Percentiles rank a stretch among this genome's conserved stretches.
phyloP scores from a whole-genome alignment of 2,113 vertebrate genomes.

The Malaclemys terrapin region DNA sequence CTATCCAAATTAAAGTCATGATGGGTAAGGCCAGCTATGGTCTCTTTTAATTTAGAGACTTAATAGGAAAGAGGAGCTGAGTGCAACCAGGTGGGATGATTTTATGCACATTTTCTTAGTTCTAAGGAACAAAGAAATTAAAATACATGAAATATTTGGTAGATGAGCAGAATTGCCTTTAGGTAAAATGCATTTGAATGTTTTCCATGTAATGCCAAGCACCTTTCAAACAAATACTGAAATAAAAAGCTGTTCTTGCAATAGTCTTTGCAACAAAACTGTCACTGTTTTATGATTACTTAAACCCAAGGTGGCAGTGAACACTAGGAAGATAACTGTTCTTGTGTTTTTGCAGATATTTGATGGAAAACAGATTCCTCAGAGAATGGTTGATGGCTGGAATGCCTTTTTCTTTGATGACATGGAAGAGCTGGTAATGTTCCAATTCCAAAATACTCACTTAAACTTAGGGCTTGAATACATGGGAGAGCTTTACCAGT shows the following conservation, averaged over 20 bases:
- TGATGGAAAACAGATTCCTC: conserved; percentile 90
- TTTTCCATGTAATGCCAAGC: neutral
- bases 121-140: conserved; percentile 16
- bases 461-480: conserved; percentile 2
- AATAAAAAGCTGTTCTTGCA: neutral
- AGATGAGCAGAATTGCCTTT: neutral
- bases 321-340: conserved; percentile 41
- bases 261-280: neutral
- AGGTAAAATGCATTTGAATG: neutral
- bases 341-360: conserved; percentile 88
- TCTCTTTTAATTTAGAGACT: conserved; percentile 30
- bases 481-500: neutral
- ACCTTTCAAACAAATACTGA: neutral
- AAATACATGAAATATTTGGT: neutral
- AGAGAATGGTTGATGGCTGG: conserved; percentile 98
- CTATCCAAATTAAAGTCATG: conserved; percentile 27
- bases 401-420: conserved; percentile 97
- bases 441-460: conserved; percentile 19
- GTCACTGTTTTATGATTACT: neutral
- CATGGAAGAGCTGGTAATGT: conserved; percentile 91
- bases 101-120: conserved; percentile 25
- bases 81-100: conserved; percentile 38
- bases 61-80: conserved; percentile 13
- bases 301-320: neutral
- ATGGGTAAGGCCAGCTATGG: neutral